These are phyloP conservation scores for Ligdia adustata DNA, from an alignment of 2,888 invertebrate genomes.

Conservation along the genomic window DNA sequence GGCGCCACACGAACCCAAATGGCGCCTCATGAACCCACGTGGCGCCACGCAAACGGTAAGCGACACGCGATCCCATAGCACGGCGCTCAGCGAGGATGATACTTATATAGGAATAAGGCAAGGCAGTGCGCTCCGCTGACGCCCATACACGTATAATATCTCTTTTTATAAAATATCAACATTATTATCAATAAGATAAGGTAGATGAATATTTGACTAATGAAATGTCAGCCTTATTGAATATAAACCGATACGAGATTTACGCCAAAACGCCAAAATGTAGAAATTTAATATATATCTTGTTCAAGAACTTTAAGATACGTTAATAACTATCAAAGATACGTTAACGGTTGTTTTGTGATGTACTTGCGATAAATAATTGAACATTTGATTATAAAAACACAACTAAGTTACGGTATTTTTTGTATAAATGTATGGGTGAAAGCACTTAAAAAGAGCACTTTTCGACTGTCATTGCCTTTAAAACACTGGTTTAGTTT, in stretches of 20 bases:
- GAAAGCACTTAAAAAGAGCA: not conserved
- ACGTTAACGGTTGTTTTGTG: not conserved
- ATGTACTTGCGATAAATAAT: too few species aligned
- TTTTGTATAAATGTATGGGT: too few species aligned
- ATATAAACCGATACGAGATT: too few species aligned
- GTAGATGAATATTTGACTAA: too few species aligned
- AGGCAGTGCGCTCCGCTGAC: conserved; percentile 8
- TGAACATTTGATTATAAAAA: too few species aligned
- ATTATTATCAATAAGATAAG: too few species aligned
- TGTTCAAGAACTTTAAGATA: not conserved
- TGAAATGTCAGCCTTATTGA: too few species aligned
- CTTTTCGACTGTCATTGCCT: conserved; percentile 13
- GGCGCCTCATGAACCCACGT: conserved; percentile 7
- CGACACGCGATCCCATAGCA: not conserved
- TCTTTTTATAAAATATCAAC: too few species aligned
- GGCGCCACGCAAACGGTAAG: conserved; percentile 13
- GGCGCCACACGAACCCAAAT: conserved; percentile 5
- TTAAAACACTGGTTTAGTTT: conserved; percentile 9
- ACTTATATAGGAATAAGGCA: conserved; percentile 19
- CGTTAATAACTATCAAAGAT: not conserved
- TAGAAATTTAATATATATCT: too few species aligned
- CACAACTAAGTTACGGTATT: too few species aligned
- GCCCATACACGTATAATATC: not conserved
- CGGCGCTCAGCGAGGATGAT: conserved; percentile 12
- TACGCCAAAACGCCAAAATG: too few species aligned